Evolutionary conservation across 2,797 vertebrate genomes (phyloP).

Genomic region (Thamnophis elegans): DNA sequence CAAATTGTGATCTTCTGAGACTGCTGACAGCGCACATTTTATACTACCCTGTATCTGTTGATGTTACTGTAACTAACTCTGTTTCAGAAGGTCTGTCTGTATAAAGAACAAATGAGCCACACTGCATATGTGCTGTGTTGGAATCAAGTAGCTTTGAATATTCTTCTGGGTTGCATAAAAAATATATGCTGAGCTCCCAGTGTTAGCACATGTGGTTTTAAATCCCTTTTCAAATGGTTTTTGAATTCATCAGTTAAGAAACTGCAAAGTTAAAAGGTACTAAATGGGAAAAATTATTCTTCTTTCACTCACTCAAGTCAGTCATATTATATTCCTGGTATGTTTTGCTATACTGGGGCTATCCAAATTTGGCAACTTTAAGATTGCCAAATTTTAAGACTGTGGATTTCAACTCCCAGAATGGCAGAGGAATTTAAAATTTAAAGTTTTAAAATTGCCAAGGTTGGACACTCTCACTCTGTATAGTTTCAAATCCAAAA

Average conservation of each 20-base stretch:
- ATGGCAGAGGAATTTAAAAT: background rate
- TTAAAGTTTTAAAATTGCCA: background rate
- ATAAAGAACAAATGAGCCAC: background rate
- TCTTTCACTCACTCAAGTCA: background rate
- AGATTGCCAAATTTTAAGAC: background rate
- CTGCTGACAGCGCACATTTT: background rate
- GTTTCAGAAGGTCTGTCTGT: background rate
- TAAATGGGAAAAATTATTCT: background rate
- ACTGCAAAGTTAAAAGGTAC: background rate
- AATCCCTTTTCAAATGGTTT: no score
- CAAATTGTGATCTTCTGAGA: background rate
- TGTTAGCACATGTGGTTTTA: background rate
- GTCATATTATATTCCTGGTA: background rate
- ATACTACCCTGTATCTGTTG: background rate
- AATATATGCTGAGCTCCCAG: background rate
- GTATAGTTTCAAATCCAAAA: background rate
- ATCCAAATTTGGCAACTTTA: background rate
- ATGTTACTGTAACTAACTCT: background rate
- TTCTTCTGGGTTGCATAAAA: background rate
- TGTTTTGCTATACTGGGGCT: background rate
- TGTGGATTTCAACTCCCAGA: background rate
- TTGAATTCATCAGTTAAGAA: background rate
- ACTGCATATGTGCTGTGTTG: background rate
- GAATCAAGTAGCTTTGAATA: background rate
- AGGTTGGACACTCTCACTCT: background rate